Evolutionary conservation across 2,888 invertebrate species (phyloP), one percentile per base, ranked within the genome.

Genomic region (Orthonychiurus folsomi): DNA sequence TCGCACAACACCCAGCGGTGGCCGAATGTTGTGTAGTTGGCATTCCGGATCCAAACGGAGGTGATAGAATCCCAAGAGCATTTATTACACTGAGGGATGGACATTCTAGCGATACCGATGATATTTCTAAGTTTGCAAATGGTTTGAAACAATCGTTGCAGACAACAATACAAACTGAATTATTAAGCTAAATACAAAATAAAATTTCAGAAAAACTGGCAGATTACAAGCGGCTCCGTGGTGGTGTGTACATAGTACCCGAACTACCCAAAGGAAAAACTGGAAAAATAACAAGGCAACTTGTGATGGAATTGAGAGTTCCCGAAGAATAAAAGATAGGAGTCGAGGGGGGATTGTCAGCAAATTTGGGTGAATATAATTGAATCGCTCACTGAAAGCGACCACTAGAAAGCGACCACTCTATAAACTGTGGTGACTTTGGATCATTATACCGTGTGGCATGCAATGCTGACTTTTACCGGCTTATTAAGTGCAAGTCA

Each of bases 51-150:
- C 69, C 69, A 5, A 61, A 71, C 20, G 69, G 69, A 18, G 69
- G 69, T 23, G 71, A 69, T 55, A 61, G 64, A 18, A 61, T 72
- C 52, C 71, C 71, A 23, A 54, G 71, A n/a, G 71, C 69, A 9
- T 61, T 71, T 58, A 66, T 67, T n/a, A 66, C 64, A 1, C 21
- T 66, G 2, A 28, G 59, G 5, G 27, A 20, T 60, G 27, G 54
- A 57, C 0, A 24, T 56, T 50, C 15, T 12, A 56, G 61, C 3
- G 64, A 60, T n/a, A 26, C 64, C 0, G 61, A 65, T 48, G 69
- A 71, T 59, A 62, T 71, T 47, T 18, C 59, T 24, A 59, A 71
- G 28, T 71, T 66, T 53, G 59, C 71, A 12, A 68, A 71, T 52
- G 58, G 71, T 9, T 59, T 26, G 3, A n/a, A n/a, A n/a, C n/a